Percentiles rank a stretch among this genome's conserved stretches.
Conservation (phyloP, 2,888 invertebrate genomes). For the Drosophila suboccidentalis region DNA sequence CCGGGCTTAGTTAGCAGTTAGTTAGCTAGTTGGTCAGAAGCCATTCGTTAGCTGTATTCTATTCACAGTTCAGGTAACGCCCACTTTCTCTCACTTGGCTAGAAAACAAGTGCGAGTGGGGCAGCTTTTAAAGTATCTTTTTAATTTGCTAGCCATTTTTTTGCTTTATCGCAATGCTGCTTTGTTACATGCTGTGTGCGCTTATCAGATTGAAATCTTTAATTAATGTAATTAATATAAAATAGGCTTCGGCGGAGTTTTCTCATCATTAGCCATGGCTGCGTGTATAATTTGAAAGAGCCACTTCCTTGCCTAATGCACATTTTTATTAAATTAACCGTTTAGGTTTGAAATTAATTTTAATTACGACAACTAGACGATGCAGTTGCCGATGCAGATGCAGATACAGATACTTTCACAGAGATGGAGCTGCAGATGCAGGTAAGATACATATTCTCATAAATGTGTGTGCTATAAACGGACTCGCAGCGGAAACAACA, state of each 20-base stretch:
- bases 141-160: not conserved
- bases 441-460: conserved; percentile 48
- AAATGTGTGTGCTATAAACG: conserved; percentile 62
- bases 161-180: not conserved
- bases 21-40: conserved; percentile 3
- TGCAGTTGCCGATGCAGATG: not conserved
- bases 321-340: conserved; percentile 67
- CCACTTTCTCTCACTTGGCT: conserved; percentile 30
- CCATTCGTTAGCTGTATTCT: conserved; percentile 1
- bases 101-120: not conserved
- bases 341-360: conserved; percentile 73
- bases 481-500: conserved; percentile 64
- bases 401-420: not conserved
- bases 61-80: conserved; percentile 11
- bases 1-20: not conserved
- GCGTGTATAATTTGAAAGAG: conserved; percentile 49
- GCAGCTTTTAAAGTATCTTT: not conserved
- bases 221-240: conserved; percentile 63
- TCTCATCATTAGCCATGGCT: conserved; percentile 43
- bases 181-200: conserved; percentile 26
- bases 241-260: conserved; percentile 30
- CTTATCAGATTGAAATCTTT: conserved; percentile 54
- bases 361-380: conserved; percentile 59
- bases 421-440: conserved; percentile 27
- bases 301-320: conserved; percentile 56